phyloP scores from a whole-genome alignment of 2,113 vertebrate genomes.

The Nestor notabilis region DNA sequence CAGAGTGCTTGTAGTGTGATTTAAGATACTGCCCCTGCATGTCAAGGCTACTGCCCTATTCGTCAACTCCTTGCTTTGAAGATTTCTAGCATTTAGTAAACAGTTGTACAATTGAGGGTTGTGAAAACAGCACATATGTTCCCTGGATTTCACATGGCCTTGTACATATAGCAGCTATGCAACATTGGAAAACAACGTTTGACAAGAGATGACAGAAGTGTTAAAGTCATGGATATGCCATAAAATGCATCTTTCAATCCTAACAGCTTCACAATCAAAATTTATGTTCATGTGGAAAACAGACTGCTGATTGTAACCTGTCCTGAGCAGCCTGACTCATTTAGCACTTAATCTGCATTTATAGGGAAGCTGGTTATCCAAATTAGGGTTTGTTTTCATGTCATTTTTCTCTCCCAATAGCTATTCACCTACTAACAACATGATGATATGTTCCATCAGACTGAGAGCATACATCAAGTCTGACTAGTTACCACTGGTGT shows the following conservation, averaged over 20 bases:
- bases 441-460: background rate
- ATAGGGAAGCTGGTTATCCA: background rate
- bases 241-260: background rate
- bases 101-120: background rate
- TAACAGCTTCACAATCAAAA: constrained; percentile 17
- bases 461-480: background rate
- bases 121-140: constrained; percentile 30
- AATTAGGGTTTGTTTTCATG: background rate
- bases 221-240: background rate
- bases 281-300: constrained; percentile 8
- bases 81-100: constrained; percentile 45
- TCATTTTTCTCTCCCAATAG: background rate
- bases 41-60: constrained; percentile 39
- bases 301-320: background rate
- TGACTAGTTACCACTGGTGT: background rate
- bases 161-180: background rate
- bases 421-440: background rate
- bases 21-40: background rate
- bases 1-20: background rate
- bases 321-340: background rate
- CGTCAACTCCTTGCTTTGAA: constrained; percentile 42
- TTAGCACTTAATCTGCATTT: constrained; percentile 8
- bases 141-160: constrained; percentile 1
- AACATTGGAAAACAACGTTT: background rate
- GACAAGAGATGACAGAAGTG: constrained; percentile 18